Evolutionary conservation across 1,140 invertebrate genomes (phyloP).

Genomic region (Nautilus pompilius): DNA sequence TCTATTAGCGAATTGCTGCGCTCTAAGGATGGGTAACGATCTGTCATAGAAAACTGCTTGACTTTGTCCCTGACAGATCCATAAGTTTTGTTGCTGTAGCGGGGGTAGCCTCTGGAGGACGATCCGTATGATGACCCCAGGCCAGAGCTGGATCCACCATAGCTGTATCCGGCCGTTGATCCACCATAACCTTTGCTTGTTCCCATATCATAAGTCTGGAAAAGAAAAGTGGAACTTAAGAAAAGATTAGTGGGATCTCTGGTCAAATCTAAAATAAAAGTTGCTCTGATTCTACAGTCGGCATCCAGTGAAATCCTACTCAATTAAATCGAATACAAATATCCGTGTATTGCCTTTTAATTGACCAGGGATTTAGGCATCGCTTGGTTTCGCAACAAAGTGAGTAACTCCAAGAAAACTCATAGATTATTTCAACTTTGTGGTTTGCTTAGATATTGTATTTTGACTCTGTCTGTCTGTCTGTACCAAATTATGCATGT

Average conservation of each 20-base stretch:
- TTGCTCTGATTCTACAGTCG: not conserved
- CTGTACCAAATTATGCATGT: too few species aligned
- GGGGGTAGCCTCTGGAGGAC: not conserved
- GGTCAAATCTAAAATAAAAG: not conserved
- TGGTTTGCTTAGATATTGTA: too few species aligned
- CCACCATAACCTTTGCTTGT: not conserved
- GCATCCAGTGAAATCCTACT: not conserved
- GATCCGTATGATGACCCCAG: not conserved
- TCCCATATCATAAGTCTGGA: not conserved
- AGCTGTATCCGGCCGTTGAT: not conserved
- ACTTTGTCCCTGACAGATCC: not conserved
- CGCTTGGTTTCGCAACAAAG: not conserved
- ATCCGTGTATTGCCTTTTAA: not conserved
- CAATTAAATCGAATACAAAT: too few species aligned
- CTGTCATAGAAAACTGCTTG: not conserved
- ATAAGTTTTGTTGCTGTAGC: not conserved
- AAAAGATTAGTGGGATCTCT: not conserved
- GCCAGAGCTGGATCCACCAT: not conserved
- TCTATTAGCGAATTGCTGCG: not conserved
- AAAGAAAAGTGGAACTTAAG: not conserved
- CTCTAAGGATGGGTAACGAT: constrained; percentile 1
- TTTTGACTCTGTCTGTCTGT: too few species aligned
- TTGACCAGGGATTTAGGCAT: not conserved
- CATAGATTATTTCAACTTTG: too few species aligned
- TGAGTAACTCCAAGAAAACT: not conserved